phyloP scores from a whole-genome alignment of 2,888 invertebrate species.

The Cheilosia soror region DNA sequence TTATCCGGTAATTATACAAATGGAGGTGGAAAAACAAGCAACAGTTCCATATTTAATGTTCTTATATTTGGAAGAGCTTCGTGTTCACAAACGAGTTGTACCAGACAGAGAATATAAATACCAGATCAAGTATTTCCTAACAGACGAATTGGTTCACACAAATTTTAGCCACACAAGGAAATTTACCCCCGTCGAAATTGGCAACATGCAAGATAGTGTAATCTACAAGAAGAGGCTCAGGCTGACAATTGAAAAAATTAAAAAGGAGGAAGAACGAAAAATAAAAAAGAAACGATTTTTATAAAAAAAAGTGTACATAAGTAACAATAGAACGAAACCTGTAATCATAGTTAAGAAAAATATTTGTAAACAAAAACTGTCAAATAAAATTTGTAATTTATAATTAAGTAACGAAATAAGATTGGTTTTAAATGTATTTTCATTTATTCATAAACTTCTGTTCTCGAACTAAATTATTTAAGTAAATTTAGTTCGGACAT shows the following conservation, averaged over 20 bases:
- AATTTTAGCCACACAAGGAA: slow-evolving; percentile 9
- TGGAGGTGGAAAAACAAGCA: not conserved
- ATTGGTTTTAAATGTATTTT: no score
- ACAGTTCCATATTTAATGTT: slow-evolving; percentile 16
- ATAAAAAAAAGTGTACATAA: no score
- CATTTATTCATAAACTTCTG: no score
- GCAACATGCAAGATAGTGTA: slow-evolving; percentile 60
- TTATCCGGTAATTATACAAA: not conserved
- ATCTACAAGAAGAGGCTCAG: slow-evolving; percentile 50
- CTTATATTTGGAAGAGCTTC: slow-evolving; percentile 15
- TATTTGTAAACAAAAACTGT: no score
- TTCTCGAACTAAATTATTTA: no score
- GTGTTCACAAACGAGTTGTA: not conserved
- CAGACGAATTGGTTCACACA: slow-evolving; percentile 34
- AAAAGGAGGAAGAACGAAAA: not conserved
- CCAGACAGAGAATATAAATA: slow-evolving; percentile 1
- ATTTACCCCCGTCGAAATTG: slow-evolving; percentile 29
- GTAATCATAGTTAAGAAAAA: no score
- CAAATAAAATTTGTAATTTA: no score
- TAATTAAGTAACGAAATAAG: no score
- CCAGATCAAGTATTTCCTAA: slow-evolving; percentile 30
- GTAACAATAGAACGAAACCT: no score
- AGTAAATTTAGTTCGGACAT: no score
- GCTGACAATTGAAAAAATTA: slow-evolving; percentile 41
- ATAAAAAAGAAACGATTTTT: not conserved